phyloP scores from a whole-genome alignment of 2,113 vertebrate genomes.

The Morphnarchus princeps region DNA sequence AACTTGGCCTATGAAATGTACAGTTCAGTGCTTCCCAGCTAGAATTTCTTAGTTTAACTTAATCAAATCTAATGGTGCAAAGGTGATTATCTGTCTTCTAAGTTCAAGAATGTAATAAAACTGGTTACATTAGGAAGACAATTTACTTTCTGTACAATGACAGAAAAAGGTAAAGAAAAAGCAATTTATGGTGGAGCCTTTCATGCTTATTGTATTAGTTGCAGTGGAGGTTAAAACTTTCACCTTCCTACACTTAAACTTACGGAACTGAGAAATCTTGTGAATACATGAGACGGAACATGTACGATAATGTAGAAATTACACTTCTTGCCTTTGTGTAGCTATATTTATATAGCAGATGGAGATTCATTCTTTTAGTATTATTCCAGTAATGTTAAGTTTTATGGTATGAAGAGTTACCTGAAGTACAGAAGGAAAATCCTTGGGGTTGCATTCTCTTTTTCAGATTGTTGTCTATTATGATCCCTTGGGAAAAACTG shows the following conservation, averaged over 20 bases:
- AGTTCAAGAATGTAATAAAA: not conserved
- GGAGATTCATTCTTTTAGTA: not conserved
- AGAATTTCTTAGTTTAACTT: not conserved
- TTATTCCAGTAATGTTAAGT: not conserved
- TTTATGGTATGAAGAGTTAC: not conserved
- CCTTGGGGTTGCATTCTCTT: not conserved
- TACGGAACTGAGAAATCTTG: not conserved
- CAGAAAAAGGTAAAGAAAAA: slow-evolving; percentile 7
- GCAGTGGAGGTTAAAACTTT: not conserved
- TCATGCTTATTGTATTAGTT: not conserved
- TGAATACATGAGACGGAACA: not conserved
- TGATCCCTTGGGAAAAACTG: not conserved
- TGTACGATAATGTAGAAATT: rapidly evolving
- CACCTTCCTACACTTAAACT: not conserved
- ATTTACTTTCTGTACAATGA: not conserved
- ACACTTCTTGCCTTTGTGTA: not conserved
- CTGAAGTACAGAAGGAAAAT: not conserved
- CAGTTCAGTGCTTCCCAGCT: not conserved
- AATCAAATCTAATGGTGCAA: not conserved
- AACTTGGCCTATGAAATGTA: not conserved
- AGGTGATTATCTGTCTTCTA: not conserved
- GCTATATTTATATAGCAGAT: not conserved
- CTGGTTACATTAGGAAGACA: not conserved
- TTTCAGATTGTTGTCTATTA: not conserved
- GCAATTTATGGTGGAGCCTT: not conserved